Evolutionary conservation across 2,888 invertebrate genomes (phyloP), one percentile per base, ranked within the genome.

Genomic region (Synanthedon vespiformis): DNA sequence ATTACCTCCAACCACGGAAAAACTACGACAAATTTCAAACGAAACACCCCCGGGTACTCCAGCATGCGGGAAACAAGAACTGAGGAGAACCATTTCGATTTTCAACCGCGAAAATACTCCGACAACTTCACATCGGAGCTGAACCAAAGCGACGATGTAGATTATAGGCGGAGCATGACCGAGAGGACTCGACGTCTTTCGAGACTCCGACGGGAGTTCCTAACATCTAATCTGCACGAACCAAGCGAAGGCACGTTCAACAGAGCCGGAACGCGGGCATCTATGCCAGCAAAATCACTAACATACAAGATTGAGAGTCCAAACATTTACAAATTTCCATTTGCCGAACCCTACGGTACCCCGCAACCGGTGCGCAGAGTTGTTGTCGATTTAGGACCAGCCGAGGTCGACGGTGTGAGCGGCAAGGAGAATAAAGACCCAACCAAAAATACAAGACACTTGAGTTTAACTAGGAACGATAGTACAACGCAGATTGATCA

Each of bases 251-350:
- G 74, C 54, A 70, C 74, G n/a, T 80, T 87, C 56, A 68, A 64
- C 27, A 75, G 87, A 49, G 68, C 71, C 50, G 85, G 85, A 12
- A 72, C 72, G 16, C 74, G 87, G 48, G 78, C 86, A 14, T 85
- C 87, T 1, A 68, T 87, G 63, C 87, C 86, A 12, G 73, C 67
- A 14, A 74, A 75, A 56, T 70, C 77, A 16, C 60, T 72, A 41
- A 80, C 69, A 57, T 87, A 86, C 65, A 87, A 85, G 68, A 80
- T 84, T 57, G 84, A 82, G 63, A 85, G 83, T 61, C 83, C 84
- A 16, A 88, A 83, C 63, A 65, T 87, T 57, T 82, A 78, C 64
- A 88, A 88, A 68, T 88, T 88, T 57, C 87, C 88, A 18, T 88
- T 88, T 60, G 86, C 87, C 49, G 88, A 88, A 57, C 88, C 87